These are phyloP conservation scores for Notodonta ziczac DNA, from an alignment of 2,888 invertebrate species.

Conservation along the genomic window DNA sequence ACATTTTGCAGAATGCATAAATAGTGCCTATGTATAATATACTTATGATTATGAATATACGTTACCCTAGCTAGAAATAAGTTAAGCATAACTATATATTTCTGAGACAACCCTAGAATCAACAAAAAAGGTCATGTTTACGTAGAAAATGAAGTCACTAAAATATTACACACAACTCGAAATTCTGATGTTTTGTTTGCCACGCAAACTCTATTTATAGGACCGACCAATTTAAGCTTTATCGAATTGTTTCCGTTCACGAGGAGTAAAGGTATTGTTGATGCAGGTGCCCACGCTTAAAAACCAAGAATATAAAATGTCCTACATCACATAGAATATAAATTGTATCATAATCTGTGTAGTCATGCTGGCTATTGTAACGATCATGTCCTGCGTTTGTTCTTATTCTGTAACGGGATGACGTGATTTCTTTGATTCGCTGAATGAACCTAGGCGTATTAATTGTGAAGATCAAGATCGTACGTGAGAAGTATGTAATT, in stretches of 20 bases:
- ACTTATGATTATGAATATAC: too few relatives aligned
- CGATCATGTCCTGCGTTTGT: background rate
- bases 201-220: conserved; percentile 30
- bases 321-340: background rate
- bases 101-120: background rate
- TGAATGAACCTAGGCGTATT: conserved; percentile 21
- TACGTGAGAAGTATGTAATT: too few relatives aligned
- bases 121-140: background rate
- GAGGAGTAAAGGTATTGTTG: conserved; percentile 20
- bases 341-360: background rate
- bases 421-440: conserved; percentile 33
- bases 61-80: background rate
- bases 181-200: background rate
- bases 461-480: conserved; percentile 6
- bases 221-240: conserved; percentile 22
- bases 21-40: too few relatives aligned
- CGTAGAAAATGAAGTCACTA: background rate
- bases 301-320: background rate
- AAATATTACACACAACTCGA: background rate
- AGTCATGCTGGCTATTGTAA: background rate
- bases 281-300: background rate
- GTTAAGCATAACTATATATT: background rate
- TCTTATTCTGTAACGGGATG: background rate
- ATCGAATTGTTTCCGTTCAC: conserved; percentile 30
- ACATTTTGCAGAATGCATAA: too few relatives aligned